A percentile compares a stretch with the other conserved stretches of the same genome.
Evolutionary conservation across 2,797 vertebrate species (phyloP).

Genomic region (Hirundo rustica): DNA sequence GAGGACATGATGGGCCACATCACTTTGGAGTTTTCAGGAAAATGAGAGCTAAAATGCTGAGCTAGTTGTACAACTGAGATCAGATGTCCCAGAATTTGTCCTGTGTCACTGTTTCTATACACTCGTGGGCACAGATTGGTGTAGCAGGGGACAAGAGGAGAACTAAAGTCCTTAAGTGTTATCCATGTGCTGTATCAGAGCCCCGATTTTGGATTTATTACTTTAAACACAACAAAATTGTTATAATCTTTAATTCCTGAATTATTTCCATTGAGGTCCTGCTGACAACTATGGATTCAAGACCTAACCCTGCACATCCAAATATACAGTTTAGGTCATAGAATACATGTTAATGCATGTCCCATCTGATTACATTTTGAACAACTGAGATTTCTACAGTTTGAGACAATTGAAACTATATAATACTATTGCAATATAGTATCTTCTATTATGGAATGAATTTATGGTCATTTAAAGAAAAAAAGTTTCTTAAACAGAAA

Average conservation of each 20-base stretch:
- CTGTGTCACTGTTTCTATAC: background rate
- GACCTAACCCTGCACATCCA: background rate
- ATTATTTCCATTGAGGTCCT: background rate
- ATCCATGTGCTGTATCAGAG: background rate
- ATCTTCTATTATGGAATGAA: background rate
- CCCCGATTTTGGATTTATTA: background rate
- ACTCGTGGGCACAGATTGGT: background rate
- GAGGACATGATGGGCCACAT: background rate
- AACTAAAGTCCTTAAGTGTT: background rate
- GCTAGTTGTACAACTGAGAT: background rate
- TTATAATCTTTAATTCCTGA: background rate
- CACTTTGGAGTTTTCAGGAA: background rate
- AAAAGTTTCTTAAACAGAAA: background rate
- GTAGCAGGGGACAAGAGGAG: background rate
- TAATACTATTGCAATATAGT: background rate
- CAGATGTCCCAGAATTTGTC: background rate
- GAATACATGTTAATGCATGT: background rate
- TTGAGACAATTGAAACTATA: background rate
- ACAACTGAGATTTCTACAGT: background rate
- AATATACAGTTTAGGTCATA: background rate
- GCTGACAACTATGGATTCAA: background rate
- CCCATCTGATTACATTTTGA: background rate
- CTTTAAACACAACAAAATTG: background rate
- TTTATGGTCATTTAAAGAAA: background rate
- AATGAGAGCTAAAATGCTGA: background rate